Conservation (phyloP, 2,888 invertebrate species). For the Gerris lacustris region DNA sequence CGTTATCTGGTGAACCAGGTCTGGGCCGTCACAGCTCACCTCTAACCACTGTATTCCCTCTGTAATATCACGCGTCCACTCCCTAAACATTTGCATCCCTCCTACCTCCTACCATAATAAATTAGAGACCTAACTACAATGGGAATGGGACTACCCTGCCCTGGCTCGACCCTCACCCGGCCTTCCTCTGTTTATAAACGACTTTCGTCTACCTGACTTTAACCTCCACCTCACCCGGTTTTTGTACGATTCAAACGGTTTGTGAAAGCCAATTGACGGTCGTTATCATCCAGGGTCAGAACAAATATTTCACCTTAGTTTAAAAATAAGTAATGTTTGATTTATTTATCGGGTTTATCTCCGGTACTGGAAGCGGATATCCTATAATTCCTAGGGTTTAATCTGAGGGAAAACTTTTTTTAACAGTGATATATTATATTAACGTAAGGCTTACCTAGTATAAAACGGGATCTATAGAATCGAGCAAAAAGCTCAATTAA, state of each 20-base stretch:
- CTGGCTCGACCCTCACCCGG: no score
- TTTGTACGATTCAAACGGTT: neutral
- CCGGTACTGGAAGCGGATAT: neutral
- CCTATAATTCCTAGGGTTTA: neutral
- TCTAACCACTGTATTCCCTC: neutral
- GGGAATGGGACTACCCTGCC: neutral
- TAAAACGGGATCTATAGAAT: no score
- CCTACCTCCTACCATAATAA: neutral
- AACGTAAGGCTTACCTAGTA: neutral
- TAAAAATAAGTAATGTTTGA: neutral
- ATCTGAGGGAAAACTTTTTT: neutral
- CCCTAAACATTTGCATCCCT: neutral
- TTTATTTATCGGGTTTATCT: neutral
- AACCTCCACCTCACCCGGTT: neutral
- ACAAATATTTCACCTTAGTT: neutral
- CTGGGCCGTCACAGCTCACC: neutral
- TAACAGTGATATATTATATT: neutral
- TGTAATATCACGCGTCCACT: neutral
- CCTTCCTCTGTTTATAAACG: neutral
- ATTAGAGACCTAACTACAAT: neutral
- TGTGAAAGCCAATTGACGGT: conserved; percentile 5
- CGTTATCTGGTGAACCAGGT: neutral
- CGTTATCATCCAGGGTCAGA: neutral
- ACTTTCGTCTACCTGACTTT: neutral
- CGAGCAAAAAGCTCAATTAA: no score